A percentile compares a stretch with the other conserved stretches of the same genome.
Evolutionary conservation across 2,113 vertebrate genomes (phyloP).

Genomic region (Ammospiza nelsoni): DNA sequence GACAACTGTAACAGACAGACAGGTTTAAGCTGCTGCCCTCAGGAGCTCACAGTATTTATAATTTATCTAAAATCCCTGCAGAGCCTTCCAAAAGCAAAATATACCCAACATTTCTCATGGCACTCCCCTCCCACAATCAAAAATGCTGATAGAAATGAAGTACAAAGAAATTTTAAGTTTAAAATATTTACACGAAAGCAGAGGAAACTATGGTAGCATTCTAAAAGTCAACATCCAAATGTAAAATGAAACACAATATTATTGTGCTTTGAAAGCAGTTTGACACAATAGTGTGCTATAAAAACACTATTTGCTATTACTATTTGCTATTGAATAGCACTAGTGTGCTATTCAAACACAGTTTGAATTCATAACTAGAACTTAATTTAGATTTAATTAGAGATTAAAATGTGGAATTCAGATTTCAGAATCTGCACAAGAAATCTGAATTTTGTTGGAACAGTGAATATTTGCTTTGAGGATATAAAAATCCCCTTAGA

Average conservation of each 20-base stretch:
- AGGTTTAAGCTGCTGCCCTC: not conserved
- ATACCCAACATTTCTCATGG: not conserved
- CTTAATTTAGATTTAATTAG: not conserved
- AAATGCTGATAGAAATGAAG: not conserved
- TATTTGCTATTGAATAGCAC: too few species aligned
- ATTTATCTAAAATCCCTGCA: slow-evolving; percentile 5
- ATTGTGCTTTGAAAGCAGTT: not conserved
- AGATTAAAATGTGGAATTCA: not conserved
- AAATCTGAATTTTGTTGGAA: not conserved
- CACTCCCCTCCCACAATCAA: not conserved
- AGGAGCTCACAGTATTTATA: not conserved
- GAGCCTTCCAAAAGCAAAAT: not conserved
- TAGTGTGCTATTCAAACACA: too few species aligned
- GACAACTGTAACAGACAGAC: not conserved
- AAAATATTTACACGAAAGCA: not conserved
- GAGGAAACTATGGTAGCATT: not conserved
- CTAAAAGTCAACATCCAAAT: not conserved
- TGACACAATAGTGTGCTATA: not conserved
- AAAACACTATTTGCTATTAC: not conserved
- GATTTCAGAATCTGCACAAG: not conserved
- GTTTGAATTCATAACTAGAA: too few species aligned
- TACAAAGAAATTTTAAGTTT: not conserved
- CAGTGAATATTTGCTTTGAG: not conserved
- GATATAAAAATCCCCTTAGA: not conserved
- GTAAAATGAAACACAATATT: not conserved